Base-by-base conservation (phyloP, 2,888 invertebrate species). In the Drosophila putrida region DNA sequence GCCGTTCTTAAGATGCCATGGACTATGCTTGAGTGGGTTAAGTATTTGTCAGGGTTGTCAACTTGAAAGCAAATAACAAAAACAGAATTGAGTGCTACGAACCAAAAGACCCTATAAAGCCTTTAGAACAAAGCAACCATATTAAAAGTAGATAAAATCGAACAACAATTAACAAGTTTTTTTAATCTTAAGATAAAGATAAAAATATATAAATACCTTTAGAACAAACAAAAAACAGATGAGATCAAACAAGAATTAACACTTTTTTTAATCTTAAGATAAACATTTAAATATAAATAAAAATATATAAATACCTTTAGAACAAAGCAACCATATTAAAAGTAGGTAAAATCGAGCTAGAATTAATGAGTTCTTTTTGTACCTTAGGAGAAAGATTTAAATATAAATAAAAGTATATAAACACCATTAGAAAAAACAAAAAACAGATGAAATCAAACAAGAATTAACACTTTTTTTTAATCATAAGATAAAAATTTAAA, bases 11-110 rank as follows among this genome's bases (percentile, higher is more conserved):
- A 68, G 68, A 61, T 59, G 54, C 35, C 39, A 61, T 61, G 43
- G 46, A 54, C 73, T 62, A 43, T 51, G 81, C 78, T 67, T 63
- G 78, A 86, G 78, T 78, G 81, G 87, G 71, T 57, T 83, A 75
- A 86, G 80, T 68, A 69, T 68, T 73, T 80, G 65, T 36, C 68
- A 75, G 87, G 72, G 84, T 65, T 86, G 78, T 72, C 82, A 71
- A 60, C 60, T 43, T 33, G 28, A 54, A 54, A 44, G 41, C 28
- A 64, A 75, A 43, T 41, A 71, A 57, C 35, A 47, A 46, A 35
- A 13, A 47, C 5, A 43, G 41, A 20, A n/a, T 10, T n/a, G n/a
- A 58, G 36, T 41, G 39, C 25, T 15, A 15, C 11, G 28, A 9
- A 6, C 15, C 6, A 13, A 10, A 9, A 59, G 11, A 35, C 15